Evolutionary conservation across 2,888 invertebrate species (phyloP), one percentile per base, ranked within the genome.

Genomic region (Gymnocheta viridis): DNA sequence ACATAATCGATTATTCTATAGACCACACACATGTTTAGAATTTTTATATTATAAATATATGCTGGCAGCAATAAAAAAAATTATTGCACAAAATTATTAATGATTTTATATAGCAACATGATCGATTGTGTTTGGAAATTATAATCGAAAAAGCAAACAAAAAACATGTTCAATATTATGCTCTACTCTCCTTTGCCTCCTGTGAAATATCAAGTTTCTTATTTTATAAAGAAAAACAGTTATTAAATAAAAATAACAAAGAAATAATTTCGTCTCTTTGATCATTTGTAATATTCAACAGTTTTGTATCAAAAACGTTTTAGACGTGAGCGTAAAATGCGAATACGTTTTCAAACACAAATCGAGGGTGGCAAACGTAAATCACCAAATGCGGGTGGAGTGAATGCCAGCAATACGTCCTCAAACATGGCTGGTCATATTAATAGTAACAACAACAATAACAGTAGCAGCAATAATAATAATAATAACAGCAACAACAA

Each of bases 271-370:
- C 70, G 67, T 84, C 56, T 69, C 47, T 19, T 60, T 69, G 38
- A 69, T 64, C 41, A n/a, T 67, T 60, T 19, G n/a, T 49, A 51
- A 14, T 67, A 80, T 7, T 60, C 82, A 93, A 22, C 94, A 98
- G 98, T 96, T 85, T 93, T 96, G 91, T 97, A 96, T 92, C 97
- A 98, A 92, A 98, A 98, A 92, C 95, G 97, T 85, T 94, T 97
- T 93, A 96, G 97, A 93, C 96, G 96, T 89, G 98, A 98, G 91
- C 94, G 96, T 87, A 95, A 96, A 91, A 95, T 95, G 85, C 94
- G 97, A 88, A 95, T 96, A 90, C 94, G 96, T 88, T 94, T 97
- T 78, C 97, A 98, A 90, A 97, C 97, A 87, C 97, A 97, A 90
- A 92, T 98, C 85, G 97, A 97, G 91, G 93, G 96, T 88, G 93